These are phyloP conservation scores for Melanerpes formicivorus DNA, from an alignment of 2,113 vertebrate genomes.

Conservation along the genomic window DNA sequence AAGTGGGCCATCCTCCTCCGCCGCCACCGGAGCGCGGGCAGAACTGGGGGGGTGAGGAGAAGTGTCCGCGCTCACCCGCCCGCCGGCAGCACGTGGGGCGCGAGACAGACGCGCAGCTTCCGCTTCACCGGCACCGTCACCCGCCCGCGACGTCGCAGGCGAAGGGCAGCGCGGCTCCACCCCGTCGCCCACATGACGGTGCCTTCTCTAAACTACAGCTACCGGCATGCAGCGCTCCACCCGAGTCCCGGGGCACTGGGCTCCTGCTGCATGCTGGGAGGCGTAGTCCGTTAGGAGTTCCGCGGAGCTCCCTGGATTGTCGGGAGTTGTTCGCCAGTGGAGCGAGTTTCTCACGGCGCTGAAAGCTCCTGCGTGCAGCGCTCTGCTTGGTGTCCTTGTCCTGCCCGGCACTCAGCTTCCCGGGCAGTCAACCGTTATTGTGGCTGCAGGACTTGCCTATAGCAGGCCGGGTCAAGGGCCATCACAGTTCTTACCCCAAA, in stretches of 20 bases:
- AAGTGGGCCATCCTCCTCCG: constrained; percentile 80
- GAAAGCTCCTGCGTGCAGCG: accelerated
- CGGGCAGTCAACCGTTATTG: accelerated
- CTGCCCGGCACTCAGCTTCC: too few species aligned
- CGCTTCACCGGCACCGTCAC: neutral
- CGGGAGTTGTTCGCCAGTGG: too few species aligned
- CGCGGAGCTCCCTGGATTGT: too few species aligned
- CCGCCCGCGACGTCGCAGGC: neutral
- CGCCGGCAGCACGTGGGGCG: constrained; percentile 29
- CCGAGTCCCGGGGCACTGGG: neutral
- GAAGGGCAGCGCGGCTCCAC: accelerated
- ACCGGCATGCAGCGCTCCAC: neutral
- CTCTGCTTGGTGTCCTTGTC: accelerated
- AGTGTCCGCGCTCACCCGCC: too few species aligned
- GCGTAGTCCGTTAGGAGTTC: accelerated
- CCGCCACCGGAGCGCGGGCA: neutral
- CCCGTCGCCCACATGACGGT: neutral
- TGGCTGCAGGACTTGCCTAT: neutral
- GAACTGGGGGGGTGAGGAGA: neutral
- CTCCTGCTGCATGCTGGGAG: neutral
- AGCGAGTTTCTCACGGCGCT: neutral
- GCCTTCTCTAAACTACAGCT: neutral
- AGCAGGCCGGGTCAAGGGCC: too few species aligned
- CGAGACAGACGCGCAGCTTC: neutral
- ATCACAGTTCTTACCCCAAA: accelerated